Percentiles rank a stretch among this genome's conserved stretches.
These are phyloP conservation scores for Caerostris darwini DNA, from an alignment of 1,140 invertebrate genomes.

Conservation along the genomic window DNA sequence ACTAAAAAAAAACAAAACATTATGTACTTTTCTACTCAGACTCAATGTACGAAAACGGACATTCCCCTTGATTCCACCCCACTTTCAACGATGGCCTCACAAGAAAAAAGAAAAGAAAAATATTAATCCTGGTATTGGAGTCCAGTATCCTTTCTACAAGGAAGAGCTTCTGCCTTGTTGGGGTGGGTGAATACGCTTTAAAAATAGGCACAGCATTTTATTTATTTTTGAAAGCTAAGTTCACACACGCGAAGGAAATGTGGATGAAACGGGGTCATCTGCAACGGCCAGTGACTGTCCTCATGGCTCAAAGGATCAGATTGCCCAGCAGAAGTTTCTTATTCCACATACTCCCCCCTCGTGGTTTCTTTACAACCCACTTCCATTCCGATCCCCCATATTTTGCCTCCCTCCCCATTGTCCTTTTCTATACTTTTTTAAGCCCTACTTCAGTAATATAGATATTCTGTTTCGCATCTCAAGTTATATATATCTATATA, in stretches of 20 bases:
- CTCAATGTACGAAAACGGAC: slow-evolving; percentile 34
- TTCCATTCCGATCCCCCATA: slow-evolving; percentile 28
- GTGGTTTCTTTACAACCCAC: slow-evolving; percentile 75
- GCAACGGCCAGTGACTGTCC: slow-evolving; percentile 68
- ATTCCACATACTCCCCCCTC: slow-evolving; percentile 50
- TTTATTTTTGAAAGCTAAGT: slow-evolving; percentile 71
- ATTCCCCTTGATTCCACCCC: slow-evolving; percentile 38
- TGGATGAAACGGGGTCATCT: slow-evolving; percentile 75
- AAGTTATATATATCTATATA: slow-evolving; percentile 67
- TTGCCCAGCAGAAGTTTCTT: slow-evolving; percentile 72
- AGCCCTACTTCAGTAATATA: slow-evolving; percentile 74
- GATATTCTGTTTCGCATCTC: slow-evolving; percentile 74
- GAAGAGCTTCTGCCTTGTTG: background rate
- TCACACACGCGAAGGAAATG: slow-evolving; percentile 68
- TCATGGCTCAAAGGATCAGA: slow-evolving; percentile 74
- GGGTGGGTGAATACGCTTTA: slow-evolving; percentile 62
- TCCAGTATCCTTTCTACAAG: background rate
- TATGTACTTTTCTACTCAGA: slow-evolving; percentile 18
- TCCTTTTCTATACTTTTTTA: slow-evolving; percentile 63
- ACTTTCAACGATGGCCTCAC: background rate
- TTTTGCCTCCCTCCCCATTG: slow-evolving; percentile 38
- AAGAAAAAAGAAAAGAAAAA: background rate
- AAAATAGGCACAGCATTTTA: slow-evolving; percentile 66
- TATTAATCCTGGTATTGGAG: slow-evolving; percentile 36
- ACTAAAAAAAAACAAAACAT: background rate